Evolutionary conservation across 2,797 vertebrate genomes (phyloP).

Genomic region (Macropus fuliginosus): DNA sequence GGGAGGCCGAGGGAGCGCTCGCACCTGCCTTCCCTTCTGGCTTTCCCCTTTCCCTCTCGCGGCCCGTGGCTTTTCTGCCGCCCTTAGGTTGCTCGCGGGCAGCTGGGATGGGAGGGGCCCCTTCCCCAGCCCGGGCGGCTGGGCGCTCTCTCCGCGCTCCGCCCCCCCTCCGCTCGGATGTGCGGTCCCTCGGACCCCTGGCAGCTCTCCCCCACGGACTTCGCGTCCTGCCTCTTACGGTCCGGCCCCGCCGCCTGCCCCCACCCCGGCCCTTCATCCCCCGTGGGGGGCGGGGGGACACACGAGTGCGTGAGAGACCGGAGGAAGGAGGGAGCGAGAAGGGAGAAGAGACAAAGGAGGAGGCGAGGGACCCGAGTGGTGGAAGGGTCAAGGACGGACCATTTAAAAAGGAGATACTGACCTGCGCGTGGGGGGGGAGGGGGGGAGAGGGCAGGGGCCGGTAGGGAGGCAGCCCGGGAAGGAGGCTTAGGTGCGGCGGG

Average conservation of each 20-base stretch:
- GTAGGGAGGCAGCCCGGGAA: too few species aligned
- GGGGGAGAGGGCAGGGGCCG: too few species aligned
- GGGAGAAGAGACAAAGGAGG: not conserved
- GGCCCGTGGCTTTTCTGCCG: not conserved
- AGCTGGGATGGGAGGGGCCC: not conserved
- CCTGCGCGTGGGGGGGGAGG: too few species aligned
- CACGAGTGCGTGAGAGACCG: not conserved
- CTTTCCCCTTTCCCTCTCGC: not conserved
- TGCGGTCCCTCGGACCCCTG: too few species aligned
- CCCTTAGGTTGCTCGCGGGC: not conserved
- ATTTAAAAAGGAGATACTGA: too few species aligned
- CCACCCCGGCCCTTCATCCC: not conserved
- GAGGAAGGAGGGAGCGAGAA: too few species aligned
- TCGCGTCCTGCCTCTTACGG: not conserved
- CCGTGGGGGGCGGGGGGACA: too few species aligned
- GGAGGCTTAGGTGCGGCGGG: too few species aligned
- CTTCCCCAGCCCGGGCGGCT: not conserved
- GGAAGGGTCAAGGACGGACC: too few species aligned
- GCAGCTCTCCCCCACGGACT: not conserved
- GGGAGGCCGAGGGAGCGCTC: not conserved
- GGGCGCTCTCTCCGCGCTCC: not conserved
- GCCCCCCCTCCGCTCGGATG: not conserved
- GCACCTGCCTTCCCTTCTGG: conserved; percentile 50
- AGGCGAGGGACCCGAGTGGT: too few species aligned
- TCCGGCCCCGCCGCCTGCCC: not conserved